These are phyloP conservation scores for Chroicocephalus ridibundus DNA, from an alignment of 2,113 vertebrate genomes.

Conservation along the genomic window DNA sequence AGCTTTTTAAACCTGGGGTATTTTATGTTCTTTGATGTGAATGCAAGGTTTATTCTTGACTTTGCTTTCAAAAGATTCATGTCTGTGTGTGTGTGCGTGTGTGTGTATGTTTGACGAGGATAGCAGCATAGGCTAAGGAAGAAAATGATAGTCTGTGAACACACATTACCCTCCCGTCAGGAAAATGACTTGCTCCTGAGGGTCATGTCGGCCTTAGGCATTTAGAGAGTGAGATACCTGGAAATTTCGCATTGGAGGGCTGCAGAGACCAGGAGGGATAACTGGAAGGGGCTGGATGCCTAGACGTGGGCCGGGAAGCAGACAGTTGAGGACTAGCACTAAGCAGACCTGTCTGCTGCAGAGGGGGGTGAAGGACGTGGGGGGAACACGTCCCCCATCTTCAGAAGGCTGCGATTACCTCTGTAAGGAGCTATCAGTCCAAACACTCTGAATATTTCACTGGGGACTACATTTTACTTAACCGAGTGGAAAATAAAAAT, in stretches of 20 bases:
- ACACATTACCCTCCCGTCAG: slow-evolving; percentile 4
- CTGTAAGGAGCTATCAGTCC: not conserved
- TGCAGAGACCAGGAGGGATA: not conserved
- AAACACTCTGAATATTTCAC: slow-evolving; percentile 15
- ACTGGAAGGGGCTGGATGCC: not conserved
- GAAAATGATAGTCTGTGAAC: slow-evolving; percentile 43
- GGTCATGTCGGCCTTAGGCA: not conserved
- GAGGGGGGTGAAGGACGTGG: rapidly evolving
- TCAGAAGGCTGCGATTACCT: not conserved
- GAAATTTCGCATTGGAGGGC: not conserved
- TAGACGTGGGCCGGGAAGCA: not conserved
- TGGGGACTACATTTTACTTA: not conserved
- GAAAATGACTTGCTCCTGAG: not conserved
- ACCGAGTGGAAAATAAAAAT: slow-evolving; percentile 23
- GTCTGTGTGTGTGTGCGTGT: too few species aligned
- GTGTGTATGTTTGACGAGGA: not conserved
- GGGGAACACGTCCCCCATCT: not conserved
- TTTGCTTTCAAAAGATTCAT: not conserved
- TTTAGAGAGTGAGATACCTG: slow-evolving; percentile 36
- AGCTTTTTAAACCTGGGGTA: not conserved
- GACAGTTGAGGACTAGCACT: not conserved
- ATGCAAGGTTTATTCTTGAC: not conserved
- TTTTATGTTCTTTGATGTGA: not conserved
- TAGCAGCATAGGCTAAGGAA: slow-evolving; percentile 12
- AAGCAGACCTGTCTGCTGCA: not conserved